Base-by-base conservation (phyloP, 2,888 invertebrate genomes). In the Lymantria monacha region DNA sequence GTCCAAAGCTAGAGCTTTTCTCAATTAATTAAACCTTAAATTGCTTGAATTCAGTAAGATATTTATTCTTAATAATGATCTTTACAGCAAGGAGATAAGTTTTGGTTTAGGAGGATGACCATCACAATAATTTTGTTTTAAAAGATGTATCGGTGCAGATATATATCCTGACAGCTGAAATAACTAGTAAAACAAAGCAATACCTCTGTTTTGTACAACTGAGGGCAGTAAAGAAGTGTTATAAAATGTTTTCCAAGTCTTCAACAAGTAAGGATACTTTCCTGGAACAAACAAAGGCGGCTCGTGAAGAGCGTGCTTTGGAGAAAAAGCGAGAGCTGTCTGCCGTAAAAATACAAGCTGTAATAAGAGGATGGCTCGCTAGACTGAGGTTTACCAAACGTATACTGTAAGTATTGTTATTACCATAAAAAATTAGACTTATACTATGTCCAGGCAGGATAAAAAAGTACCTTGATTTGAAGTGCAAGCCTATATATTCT, bases 231-330 rank as follows among this genome's bases (percentile, higher is more conserved):
- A 51, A 46, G 55, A 53, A 40, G 51, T n/a, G 15, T 61, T 12
- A 14, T 54, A 42, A 79, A 61, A 91, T 91, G 91, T 91, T 84
- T 76, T 75, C 88, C 10, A 86, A 85, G 65, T 77, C 82, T n/a
- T 62, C 75, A 48, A 86, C 95, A 67, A 93, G 94, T 69, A 96
- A 96, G 83, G 94, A 94, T 68, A 93, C 92, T 66, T 98, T 98
- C 84, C 92, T 98, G 73, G 97, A 97, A 82, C 96, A 97, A 79
- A 96, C 97, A 5, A 98, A 98, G 85, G 96, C 95, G 30, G 97
- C 98, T 11, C 93, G 98, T 55, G 96, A 97, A 79, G 97, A 97
- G 82, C 93, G 98, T 51, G 97, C 97, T 0, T 87, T 95, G 48
- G 98, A 97, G 74, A 96, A 97, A 79, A 94, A 94, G 59, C 93